Evolutionary conservation across 1,140 invertebrate genomes (phyloP).

Genomic region (Sitodiplosis mosellana): DNA sequence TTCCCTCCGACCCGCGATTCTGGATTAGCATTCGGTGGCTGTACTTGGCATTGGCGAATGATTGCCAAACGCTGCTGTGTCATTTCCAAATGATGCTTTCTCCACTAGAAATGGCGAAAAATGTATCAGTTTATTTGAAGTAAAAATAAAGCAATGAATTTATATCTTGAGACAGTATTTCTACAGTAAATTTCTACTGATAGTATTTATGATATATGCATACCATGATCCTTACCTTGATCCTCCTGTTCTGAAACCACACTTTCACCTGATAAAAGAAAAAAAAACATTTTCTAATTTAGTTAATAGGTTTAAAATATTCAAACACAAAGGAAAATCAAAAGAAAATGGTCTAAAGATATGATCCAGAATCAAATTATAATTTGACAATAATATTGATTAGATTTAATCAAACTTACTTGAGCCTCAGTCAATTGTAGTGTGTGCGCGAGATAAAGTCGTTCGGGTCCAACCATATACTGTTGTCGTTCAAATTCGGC

Average conservation of each 20-base stretch:
- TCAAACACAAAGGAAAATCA: too few relatives aligned
- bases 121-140: too few relatives aligned
- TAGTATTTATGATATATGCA: too few relatives aligned
- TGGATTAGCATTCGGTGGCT: not conserved
- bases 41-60: conserved; percentile 36
- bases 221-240: too few relatives aligned
- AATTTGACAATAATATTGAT: conserved; percentile 1
- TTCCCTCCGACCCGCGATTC: not conserved
- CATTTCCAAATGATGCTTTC: conserved; percentile 80
- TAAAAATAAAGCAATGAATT: too few relatives aligned
- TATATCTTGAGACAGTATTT: too few relatives aligned
- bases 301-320: too few relatives aligned
- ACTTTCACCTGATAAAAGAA: conserved; percentile 65
- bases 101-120: conserved; percentile 39
- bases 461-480: conserved; percentile 85
- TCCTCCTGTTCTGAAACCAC: conserved; percentile 92
- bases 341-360: too few relatives aligned
- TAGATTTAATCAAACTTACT: conserved; percentile 25
- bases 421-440: conserved; percentile 81
- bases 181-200: too few relatives aligned
- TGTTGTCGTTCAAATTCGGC: conserved; percentile 84
- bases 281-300: conserved; percentile 1
- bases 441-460: conserved; percentile 72
- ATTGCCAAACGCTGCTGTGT: conserved; percentile 73
- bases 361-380: not conserved